Evolutionary conservation across 2,888 invertebrate species (phyloP).

Genomic region (Corythucha ciliata): DNA sequence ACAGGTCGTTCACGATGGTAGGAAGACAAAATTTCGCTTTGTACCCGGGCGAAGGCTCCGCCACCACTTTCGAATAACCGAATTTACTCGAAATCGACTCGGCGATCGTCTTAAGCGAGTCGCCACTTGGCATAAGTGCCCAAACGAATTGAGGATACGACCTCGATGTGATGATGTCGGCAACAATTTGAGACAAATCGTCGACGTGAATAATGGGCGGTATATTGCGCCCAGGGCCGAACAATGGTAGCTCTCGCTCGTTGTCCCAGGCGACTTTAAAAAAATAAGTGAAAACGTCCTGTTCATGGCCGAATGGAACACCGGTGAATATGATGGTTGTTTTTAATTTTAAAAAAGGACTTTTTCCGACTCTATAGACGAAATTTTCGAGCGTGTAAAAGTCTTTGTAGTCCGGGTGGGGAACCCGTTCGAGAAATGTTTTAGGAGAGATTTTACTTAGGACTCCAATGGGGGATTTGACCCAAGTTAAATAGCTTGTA

Average conservation of each 20-base stretch:
- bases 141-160: slow-evolving; percentile 1
- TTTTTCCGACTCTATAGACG: slow-evolving; percentile 14
- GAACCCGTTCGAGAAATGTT: slow-evolving; percentile 10
- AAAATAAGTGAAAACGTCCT: slow-evolving; percentile 14
- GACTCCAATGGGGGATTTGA: slow-evolving; percentile 12
- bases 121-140: background rate
- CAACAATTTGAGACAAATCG: background rate
- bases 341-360: slow-evolving; percentile 11
- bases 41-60: slow-evolving; percentile 16
- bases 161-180: background rate
- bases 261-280: slow-evolving; percentile 19
- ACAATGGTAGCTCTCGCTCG: slow-evolving; percentile 16
- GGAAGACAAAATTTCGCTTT: slow-evolving; percentile 19
- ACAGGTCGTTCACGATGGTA: slow-evolving; percentile 18
- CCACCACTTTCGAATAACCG: background rate
- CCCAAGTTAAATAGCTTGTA: slow-evolving; percentile 19
- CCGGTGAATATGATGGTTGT: slow-evolving; percentile 12
- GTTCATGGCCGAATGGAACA: slow-evolving; percentile 18
- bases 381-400: slow-evolving; percentile 20
- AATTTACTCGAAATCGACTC: background rate
- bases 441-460: slow-evolving; percentile 9
- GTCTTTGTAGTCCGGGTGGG: slow-evolving; percentile 15
- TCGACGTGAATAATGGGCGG: slow-evolving; percentile 17
- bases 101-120: background rate
- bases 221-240: slow-evolving; percentile 17